Base-by-base conservation (phyloP, 2,113 vertebrate species). In the Notarius quadriscutis region DNA sequence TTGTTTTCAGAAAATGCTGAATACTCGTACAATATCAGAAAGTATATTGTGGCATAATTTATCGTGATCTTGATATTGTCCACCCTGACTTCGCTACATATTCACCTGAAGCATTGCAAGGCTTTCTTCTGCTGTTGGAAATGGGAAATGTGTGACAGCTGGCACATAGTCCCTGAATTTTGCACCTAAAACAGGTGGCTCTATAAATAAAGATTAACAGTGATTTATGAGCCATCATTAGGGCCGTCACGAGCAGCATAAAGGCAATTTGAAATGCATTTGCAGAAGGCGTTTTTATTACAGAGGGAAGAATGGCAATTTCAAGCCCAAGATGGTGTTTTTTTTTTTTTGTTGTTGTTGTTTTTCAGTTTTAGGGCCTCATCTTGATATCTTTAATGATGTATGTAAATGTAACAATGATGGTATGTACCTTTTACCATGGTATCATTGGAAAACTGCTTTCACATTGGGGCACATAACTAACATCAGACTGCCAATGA, bases 191-290 rank as follows among this genome's bases (percentile, higher is more conserved):
- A 58, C 85, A 71, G 74, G 85, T 86, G 85, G 85, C 78, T 57
- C 48, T 83, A 74, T 72, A 87, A 87, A 87, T 75, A 87, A 69
- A 83, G 80, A 72, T 74, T 83, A 62, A 30, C 34, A 22, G 30
- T 87, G 85, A 87, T 87, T 81, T 87, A 87, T 83, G 86, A 87
- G n/a, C 22, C 25, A 5, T 63, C 80, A 75, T 72, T 83, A 51
- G 41, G 30, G 65, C 79, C 74, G 78, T 60, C 74, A 50, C 8
- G 78, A 87, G 65, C 55, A 34, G 57, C 11, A 53, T 81, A 74
- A 69, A 72, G 20, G 78, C 62, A 71, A 27, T 82, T 87, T 87
- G 67, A 48, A 41, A 74, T 62, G 86, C 85, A 27, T 2, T 48
- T 86, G 14, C 67, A 82, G 63, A 78, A 71, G 14, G 10, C 5